These are phyloP conservation scores for Charanyca ferruginea DNA, from an alignment of 2,888 invertebrate genomes.

Conservation along the genomic window DNA sequence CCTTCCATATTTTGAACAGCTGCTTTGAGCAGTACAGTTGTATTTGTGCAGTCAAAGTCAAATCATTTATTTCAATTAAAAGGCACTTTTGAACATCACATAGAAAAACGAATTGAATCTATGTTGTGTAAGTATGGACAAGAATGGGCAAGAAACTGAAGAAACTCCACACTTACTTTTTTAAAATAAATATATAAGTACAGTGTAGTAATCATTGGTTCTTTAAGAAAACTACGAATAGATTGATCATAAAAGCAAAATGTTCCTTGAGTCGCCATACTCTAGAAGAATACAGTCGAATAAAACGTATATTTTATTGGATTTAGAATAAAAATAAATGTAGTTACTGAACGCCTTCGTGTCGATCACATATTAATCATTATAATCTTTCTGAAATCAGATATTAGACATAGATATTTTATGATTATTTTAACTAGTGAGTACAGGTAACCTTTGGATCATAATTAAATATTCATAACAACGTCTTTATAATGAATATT, in stretches of 20 bases:
- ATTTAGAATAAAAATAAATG: neutral
- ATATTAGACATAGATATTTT: neutral
- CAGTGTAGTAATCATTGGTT: too few species aligned
- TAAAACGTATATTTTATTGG: neutral
- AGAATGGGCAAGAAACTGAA: too few species aligned
- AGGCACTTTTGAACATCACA: too few species aligned
- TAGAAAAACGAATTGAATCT: too few species aligned
- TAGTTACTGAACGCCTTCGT: slow-evolving; percentile 7
- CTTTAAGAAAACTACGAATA: too few species aligned
- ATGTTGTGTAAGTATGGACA: too few species aligned
- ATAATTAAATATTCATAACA: slow-evolving; percentile 2
- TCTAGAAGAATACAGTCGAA: neutral
- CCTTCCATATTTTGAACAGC: slow-evolving; percentile 29
- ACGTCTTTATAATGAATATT: neutral
- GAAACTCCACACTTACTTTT: too few species aligned
- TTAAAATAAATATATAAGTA: too few species aligned
- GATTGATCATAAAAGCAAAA: too few species aligned
- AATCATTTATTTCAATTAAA: too few species aligned
- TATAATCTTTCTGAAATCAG: neutral
- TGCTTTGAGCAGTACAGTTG: neutral
- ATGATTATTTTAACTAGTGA: slow-evolving; percentile 13
- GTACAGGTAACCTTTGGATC: slow-evolving; percentile 6
- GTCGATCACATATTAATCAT: slow-evolving; percentile 17
- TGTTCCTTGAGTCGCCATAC: too few species aligned
- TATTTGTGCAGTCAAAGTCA: too few species aligned